Percentiles rank a stretch among this genome's conserved stretches.
Conservation (phyloP, 2,797 vertebrate genomes). For the Nyctibius grandis region DNA sequence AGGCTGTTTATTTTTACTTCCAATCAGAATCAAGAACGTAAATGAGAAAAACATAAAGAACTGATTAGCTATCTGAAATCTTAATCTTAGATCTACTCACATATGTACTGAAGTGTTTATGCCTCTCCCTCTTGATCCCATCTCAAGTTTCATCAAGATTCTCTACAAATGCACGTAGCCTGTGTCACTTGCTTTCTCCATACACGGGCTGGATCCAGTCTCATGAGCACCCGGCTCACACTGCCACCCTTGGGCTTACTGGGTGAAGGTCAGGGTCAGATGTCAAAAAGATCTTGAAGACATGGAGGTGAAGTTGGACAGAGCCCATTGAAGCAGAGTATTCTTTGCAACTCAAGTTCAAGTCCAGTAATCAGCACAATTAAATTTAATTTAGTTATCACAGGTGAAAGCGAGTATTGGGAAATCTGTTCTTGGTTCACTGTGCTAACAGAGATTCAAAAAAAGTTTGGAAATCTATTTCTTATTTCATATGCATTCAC, state of each 20-base stretch:
- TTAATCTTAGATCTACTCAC: not conserved
- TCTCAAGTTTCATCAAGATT: not conserved
- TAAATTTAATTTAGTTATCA: not conserved
- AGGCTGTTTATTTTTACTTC: not conserved
- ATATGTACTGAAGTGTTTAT: not conserved
- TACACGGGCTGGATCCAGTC: not conserved
- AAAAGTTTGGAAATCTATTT: not conserved
- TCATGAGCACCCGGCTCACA: fast-evolving
- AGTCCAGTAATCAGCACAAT: not conserved
- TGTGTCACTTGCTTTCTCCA: not conserved
- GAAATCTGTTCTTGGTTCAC: not conserved
- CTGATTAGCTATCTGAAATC: not conserved
- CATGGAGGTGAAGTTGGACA: not conserved
- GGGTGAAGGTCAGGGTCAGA: not conserved
- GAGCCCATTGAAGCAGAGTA: not conserved
- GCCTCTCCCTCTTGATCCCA: not conserved
- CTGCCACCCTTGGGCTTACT: not conserved
- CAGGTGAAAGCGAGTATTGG: fast-evolving
- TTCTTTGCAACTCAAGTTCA: not conserved
- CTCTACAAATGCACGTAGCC: not conserved
- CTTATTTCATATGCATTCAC: not conserved
- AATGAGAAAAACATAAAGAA: not conserved
- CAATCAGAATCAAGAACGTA: not conserved
- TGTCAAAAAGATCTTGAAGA: not conserved
- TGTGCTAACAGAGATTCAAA: not conserved